Evolutionary conservation across 1,140 invertebrate species (phyloP).

Genomic region (Papilio polyxenes): DNA sequence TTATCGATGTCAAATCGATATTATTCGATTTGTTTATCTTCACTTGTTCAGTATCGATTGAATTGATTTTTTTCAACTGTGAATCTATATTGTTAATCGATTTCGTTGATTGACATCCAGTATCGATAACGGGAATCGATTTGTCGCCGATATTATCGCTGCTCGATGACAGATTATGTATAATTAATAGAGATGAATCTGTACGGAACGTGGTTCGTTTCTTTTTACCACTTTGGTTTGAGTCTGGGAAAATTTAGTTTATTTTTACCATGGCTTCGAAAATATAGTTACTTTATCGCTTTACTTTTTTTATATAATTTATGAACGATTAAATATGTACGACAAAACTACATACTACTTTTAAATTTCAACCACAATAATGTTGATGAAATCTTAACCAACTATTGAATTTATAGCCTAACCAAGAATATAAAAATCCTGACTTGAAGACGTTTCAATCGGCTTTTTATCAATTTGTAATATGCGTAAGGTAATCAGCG

Average conservation of each 20-base stretch:
- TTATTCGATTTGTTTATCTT: not conserved
- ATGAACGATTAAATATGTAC: no score
- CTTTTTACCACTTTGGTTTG: conserved; percentile 44
- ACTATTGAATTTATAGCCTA: no score
- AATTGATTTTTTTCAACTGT: conserved; percentile 31
- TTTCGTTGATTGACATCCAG: not conserved
- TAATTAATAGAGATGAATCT: conserved; percentile 49
- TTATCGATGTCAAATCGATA: not conserved
- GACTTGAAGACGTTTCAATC: no score
- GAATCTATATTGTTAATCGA: conserved; percentile 35
- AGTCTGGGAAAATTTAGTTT: conserved; percentile 34
- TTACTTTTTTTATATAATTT: no score
- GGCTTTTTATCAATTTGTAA: no score
- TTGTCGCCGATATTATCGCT: conserved; percentile 32
- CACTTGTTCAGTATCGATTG: conserved; percentile 18
- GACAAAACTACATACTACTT: no score
- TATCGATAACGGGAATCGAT: conserved; percentile 27
- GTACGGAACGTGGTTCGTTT: conserved; percentile 53
- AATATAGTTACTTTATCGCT: not conserved
- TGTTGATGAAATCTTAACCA: no score
- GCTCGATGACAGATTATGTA: conserved; percentile 47
- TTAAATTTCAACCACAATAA: no score
- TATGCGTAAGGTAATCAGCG: no score
- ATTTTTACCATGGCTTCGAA: not conserved
- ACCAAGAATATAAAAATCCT: no score